Evolutionary conservation across 2,113 vertebrate species (phyloP).

Genomic region (Archocentrus centrarchus): DNA sequence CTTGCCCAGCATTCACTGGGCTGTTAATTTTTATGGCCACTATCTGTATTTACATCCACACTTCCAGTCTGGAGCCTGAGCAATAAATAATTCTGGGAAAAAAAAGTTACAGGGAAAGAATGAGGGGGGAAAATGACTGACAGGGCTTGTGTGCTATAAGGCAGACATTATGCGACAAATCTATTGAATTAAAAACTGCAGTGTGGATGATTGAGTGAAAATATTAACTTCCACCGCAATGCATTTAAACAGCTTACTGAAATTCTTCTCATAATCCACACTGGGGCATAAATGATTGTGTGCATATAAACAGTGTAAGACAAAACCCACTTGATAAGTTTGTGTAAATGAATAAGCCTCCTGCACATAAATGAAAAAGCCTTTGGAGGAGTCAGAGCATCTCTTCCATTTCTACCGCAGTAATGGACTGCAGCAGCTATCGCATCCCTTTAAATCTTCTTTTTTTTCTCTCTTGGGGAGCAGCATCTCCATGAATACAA

Average conservation of each 20-base stretch:
- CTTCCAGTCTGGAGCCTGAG: neutral
- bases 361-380: conserved; percentile 36
- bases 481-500: conserved; percentile 59
- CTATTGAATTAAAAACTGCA: conserved; percentile 49
- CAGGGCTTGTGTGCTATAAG: conserved; percentile 16
- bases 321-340: conserved; percentile 58
- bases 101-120: conserved; percentile 6
- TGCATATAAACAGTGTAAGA: conserved; percentile 34
- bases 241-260: conserved; percentile 49
- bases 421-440: conserved; percentile 59
- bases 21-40: conserved; percentile 58
- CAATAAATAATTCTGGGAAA: conserved; percentile 11
- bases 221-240: conserved; percentile 35
- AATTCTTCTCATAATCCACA: conserved; percentile 23
- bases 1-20: conserved; percentile 22
- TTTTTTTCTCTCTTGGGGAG: conserved; percentile 21
- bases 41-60: conserved; percentile 51
- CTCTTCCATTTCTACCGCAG: conserved; percentile 19
- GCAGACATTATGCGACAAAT: conserved; percentile 52
- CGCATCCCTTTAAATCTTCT: conserved; percentile 46
- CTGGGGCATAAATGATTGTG: conserved; percentile 20
- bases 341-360: conserved; percentile 61
- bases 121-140: conserved; percentile 36
- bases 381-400: conserved; percentile 36
- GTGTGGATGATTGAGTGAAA: conserved; percentile 48